These are phyloP conservation scores for Saguinus imperator DNA, from an alignment of 2,113 vertebrate genomes.

Conservation along the genomic window DNA sequence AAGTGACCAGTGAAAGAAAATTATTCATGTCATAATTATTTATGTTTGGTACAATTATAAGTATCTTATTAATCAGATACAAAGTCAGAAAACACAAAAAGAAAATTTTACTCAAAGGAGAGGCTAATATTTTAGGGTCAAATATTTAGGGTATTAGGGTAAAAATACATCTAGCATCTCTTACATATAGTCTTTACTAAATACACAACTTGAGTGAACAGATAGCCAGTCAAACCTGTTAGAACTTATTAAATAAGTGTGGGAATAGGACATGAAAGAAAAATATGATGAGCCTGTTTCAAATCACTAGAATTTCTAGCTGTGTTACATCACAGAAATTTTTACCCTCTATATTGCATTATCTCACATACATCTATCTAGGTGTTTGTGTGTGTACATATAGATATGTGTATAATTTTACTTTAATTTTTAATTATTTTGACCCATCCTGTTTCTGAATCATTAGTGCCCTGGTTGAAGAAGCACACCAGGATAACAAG, in stretches of 20 bases:
- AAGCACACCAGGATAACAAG: not conserved
- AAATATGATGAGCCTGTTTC: not conserved
- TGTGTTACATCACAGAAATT: not conserved
- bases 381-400: not conserved
- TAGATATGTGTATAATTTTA: not conserved
- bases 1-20: slow-evolving; percentile 55
- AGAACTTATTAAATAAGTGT: not conserved
- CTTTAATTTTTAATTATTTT: not conserved
- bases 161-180: not conserved
- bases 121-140: not conserved
- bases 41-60: slow-evolving; percentile 27
- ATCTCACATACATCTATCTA: not conserved
- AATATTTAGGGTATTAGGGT: not conserved
- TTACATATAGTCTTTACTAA: not conserved
- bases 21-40: slow-evolving; percentile 42
- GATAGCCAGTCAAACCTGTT: not conserved
- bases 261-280: not conserved
- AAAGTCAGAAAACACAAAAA: slow-evolving; percentile 2
- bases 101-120: not conserved
- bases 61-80: slow-evolving; percentile 30
- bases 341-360: not conserved
- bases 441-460: not conserved
- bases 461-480: not conserved
- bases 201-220: not conserved
- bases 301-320: not conserved